Base-by-base conservation (phyloP, 2,113 vertebrate species). In the Mystacornis crossleyi region DNA sequence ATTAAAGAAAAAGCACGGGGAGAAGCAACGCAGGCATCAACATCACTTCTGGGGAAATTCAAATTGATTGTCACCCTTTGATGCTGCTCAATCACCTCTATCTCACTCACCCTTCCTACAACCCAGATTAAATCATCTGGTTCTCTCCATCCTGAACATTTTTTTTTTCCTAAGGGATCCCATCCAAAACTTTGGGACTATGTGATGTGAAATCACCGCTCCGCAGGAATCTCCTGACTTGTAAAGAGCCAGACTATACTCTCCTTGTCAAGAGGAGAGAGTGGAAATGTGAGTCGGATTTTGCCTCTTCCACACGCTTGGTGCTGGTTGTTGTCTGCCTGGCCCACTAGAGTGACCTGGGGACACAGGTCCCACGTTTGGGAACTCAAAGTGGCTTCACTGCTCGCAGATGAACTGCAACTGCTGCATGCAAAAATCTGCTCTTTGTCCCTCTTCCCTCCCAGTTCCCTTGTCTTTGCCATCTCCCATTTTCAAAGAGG, bases 71-170 rank as follows among this genome's bases (percentile, higher is more conserved):
- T 93, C 75, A 84, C 71, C 81, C 95, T 98, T 97, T 97, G 95
- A 97, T 97, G 94, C 96, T 95, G 96, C 87, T 97, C 95, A 97
- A 96, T 95, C 96, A 95, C 91, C 92, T 96, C 86, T 86, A 91
- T 94, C 86, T 93, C 90, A 55, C 90, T 97, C 88, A 81, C 90
- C 86, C 94, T 92, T 96, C 80, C 72, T 90, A 92, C 90, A 96
- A 47, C 73, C 80, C 65, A 89, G 42, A 90, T 90, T 94, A 95
- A 96, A 95, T 92, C 92, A 79, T 84, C 81, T 87, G 42, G 34
- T 75, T 93, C 84, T 80, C 77, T 82, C 80, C 62, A 45, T 60
- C 51, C 51, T 81, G 74, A 58, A 53, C 67, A 18, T 34, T 29
- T 55, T 28, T 26, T 33, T 55, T 51, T 64, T 20, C 26, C 57